Evolutionary conservation across 92 coral and sea anemone species (phyloP), one percentile per base, ranked within the genome.

Genomic region (Umimayanthus kanabou): DNA sequence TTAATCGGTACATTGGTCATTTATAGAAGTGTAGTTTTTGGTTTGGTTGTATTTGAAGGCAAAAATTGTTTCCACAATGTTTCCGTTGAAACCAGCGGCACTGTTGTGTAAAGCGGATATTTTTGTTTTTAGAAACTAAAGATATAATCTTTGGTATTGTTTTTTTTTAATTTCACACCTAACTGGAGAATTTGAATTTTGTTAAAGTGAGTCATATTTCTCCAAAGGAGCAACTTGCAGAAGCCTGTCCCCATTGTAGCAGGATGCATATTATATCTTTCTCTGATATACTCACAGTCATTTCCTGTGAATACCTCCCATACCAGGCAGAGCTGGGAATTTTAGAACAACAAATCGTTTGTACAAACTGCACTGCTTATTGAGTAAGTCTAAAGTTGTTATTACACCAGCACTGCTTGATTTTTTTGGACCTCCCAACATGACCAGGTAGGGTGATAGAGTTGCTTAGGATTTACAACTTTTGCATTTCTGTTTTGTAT

Each of bases 141-240:
- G 86, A 83, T 70, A 20, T 45, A 16, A 83, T 83, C 87, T 49
- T 43, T 14, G 42, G 43, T 70, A 69, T 83, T 83, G 77, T 70
- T 26, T 83, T 72, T 83, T 70, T 26, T 23, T 39, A 45, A 57
- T 43, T 69, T 83, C 77, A 83, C 87, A 50, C 87, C 87, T 77
- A 45, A 23, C 65, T 40, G 42, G 40, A 82, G 64, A 83, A 83
- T 83, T n/a, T 72, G 64, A 5, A 69, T 42, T 18, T 13, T 39
- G 9, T n/a, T 37, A 75, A 75, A 73, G 49, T 73, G 78, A 73
- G 78, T 73, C 78, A 73, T 73, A 73, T 73, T 75, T 75, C 79
- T 39, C 8, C 69, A 39, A 39, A 5, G 28, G 65, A 71, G 74
- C 30, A 42, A 83, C 77, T 80, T 80, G 77, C 87, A 83, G 33